Evolutionary conservation across 2,888 invertebrate genomes (phyloP).

Genomic region (Caradrina kadenii): DNA sequence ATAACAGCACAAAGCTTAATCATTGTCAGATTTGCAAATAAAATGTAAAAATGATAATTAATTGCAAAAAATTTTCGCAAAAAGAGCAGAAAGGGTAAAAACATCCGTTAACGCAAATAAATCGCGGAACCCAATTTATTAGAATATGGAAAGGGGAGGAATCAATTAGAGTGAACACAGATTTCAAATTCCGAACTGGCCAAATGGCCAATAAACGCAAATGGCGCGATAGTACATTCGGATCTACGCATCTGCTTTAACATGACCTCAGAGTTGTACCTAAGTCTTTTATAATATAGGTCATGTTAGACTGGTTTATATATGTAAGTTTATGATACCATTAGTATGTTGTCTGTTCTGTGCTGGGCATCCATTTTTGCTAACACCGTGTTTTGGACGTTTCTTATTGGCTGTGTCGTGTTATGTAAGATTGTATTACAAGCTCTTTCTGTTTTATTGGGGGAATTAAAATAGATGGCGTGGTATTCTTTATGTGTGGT

Average conservation of each 20-base stretch:
- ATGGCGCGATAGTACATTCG: slow-evolving; percentile 81
- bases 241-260: slow-evolving; percentile 72
- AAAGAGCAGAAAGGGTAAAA: slow-evolving; percentile 46
- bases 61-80: slow-evolving; percentile 27
- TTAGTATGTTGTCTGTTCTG: slow-evolving; percentile 84
- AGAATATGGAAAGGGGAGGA: slow-evolving; percentile 75
- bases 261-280: slow-evolving; percentile 64
- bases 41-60: slow-evolving; percentile 44
- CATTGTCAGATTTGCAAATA: slow-evolving; percentile 19
- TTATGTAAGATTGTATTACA: slow-evolving; percentile 57
- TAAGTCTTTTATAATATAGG: slow-evolving; percentile 45
- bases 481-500: slow-evolving; percentile 40
- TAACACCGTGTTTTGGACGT: slow-evolving; percentile 74
- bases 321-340: slow-evolving; percentile 79
- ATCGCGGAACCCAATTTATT: slow-evolving; percentile 74
- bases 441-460: slow-evolving; percentile 55
- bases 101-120: slow-evolving; percentile 52
- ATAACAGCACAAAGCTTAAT: neutral
- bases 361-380: slow-evolving; percentile 77
- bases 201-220: slow-evolving; percentile 87
- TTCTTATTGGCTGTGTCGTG: slow-evolving; percentile 64
- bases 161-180: slow-evolving; percentile 83
- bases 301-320: slow-evolving; percentile 70
- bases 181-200: slow-evolving; percentile 80
- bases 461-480: slow-evolving; percentile 52